Base-by-base conservation (phyloP, 2,113 vertebrate species). In the Falco punctatus region DNA sequence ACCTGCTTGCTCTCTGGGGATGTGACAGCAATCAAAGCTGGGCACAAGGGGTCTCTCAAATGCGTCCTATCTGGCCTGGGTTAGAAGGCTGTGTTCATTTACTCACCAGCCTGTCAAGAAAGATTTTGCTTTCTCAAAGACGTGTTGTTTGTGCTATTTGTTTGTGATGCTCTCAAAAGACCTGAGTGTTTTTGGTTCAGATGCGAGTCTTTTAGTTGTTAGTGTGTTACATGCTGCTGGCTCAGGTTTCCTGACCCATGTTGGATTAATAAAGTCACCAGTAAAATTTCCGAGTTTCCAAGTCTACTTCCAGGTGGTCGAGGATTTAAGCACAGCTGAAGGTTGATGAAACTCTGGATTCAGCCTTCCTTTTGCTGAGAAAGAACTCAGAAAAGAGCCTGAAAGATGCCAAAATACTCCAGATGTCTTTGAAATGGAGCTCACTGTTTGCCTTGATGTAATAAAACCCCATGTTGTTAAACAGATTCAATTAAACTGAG, bases 61-160 rank as follows among this genome's bases (percentile, higher is more conserved):
- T 16, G 11, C 0, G 0, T 4, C 10, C 23, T 48, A 38, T 27
- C 14, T 33, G 35, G 58, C 59, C 55, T 28, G 30, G 51, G 20
- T 28, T 9, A 13, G 23, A 26, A 42, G 23, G 17, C 48, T 81
- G 19, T 44, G 64, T 57, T 23, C 22, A 1, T 48, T 64, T 18
- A 9, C n/a, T 13, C 15, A 7, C 30, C 4, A 7, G n/a, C 48
- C 46, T 78, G 51, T 52, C 57, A 26, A 32, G 75, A 69, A 24
- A 57, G 23, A 49, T 19, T 54, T 40, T 49, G 55, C 30, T 54
- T 42, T 40, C 30, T 58, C 38, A 6, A 28, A 57, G 65, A 24
- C 3, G 1, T 1, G 3, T 12, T 20, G 5, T 44, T 73, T 23
- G 28, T 4, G 18, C 62, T 49, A 1, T 8, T 49, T 42, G 58